Evolutionary conservation across 1,140 invertebrate genomes (phyloP), one percentile per base, ranked within the genome.

Genomic region (Gryllus bimaculatus): DNA sequence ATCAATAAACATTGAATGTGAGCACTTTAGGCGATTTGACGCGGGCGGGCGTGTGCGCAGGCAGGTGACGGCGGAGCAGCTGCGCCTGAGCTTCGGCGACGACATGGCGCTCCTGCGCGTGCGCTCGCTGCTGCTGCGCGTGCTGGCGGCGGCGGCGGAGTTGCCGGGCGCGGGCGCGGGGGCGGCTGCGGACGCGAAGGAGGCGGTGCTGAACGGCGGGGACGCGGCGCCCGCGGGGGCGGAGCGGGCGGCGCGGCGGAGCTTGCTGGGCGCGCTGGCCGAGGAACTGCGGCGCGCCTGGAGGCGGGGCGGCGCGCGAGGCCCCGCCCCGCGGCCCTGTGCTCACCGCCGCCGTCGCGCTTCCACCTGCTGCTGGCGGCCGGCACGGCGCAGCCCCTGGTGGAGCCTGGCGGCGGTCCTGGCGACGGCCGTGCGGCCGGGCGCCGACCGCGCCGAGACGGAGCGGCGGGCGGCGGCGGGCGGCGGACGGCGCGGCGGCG

Each of bases 81-180:
- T 76, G 75, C 21, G 26, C 26, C 75, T 73, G n/a, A 80, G 47
- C n/a, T 80, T 80, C 47, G 77, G 47, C 73, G 80, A 80, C 48
- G 80, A 78, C 47, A 7, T 78, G 77, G 18, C 47, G 8, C 78
- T 74, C 49, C 77, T 80, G 47, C 73, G 77, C 20, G 10, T 80
- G 15, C 77, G 80, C 3, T 79, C 73, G 21, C 74, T 78, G 20
- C 18, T 78, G 3, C 47, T 80, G 8, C 80, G 78, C 26, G 47
- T 48, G 12, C 54, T 78, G 73, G 77, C 73, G 20, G 77, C 80
- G 8, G 78, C 78, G 18, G 78, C 47, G 13, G 74, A 49, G 7
- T n/a, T 79, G 8, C 20, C 73, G 20, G 21, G 47, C 54, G 54
- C 26, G 10, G 2, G 18, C 2, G 54, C 10, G 18, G 18, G 49